phyloP scores from a whole-genome alignment of 2,113 vertebrate species.

The Hemiscyllium ocellatum region DNA sequence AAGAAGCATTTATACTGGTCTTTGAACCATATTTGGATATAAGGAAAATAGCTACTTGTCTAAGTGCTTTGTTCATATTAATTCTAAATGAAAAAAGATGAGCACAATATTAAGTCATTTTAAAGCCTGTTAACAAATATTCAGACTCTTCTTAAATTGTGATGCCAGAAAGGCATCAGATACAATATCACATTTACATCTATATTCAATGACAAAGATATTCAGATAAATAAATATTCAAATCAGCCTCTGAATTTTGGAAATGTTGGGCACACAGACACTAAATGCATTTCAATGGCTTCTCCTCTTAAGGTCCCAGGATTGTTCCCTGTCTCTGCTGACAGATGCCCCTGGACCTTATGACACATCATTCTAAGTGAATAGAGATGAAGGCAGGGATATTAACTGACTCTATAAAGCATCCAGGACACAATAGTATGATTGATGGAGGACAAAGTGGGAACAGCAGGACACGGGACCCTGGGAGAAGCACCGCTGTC shows the following conservation, averaged over 20 bases:
- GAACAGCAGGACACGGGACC: constrained; percentile 94
- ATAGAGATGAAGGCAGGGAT: constrained; percentile 97
- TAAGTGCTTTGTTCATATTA: background rate
- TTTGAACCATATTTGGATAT: background rate
- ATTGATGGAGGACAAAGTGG: constrained; percentile 99
- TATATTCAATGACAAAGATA: background rate
- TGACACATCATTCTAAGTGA: constrained; percentile 88
- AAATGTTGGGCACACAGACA: background rate
- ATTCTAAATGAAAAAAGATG: background rate
- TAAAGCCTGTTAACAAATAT: background rate
- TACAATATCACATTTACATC: background rate
- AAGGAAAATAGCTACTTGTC: background rate
- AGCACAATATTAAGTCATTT: background rate
- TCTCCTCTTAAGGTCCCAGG: constrained; percentile 38
- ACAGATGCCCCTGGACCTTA: constrained; percentile 71
- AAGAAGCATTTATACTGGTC: background rate
- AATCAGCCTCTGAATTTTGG: background rate
- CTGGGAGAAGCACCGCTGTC: constrained; percentile 78
- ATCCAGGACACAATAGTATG: constrained; percentile 96
- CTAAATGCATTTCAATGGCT: constrained; percentile 22
- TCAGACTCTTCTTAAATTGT: too few relatives aligned
- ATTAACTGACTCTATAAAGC: constrained; percentile 99
- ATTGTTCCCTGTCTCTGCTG: constrained; percentile 62
- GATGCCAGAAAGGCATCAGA: too few relatives aligned
- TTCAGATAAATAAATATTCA: background rate